Conservation (phyloP, 1,140 invertebrate genomes). For the Microplitis mediator region DNA sequence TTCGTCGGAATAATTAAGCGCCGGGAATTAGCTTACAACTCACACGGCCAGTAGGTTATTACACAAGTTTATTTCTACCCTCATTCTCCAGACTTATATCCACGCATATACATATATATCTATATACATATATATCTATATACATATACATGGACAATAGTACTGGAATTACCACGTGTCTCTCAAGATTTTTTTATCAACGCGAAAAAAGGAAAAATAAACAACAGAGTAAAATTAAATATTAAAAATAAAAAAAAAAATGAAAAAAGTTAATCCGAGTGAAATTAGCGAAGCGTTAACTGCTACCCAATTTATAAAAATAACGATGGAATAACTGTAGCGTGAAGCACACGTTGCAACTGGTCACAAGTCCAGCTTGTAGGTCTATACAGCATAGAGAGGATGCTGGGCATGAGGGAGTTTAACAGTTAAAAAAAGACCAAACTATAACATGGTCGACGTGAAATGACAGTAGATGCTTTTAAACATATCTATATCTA, state of each 20-base stretch:
- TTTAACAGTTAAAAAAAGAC: not conserved
- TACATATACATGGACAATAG: not conserved
- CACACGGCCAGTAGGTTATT: not conserved
- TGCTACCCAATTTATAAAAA: conserved; percentile 62
- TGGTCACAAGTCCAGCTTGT: conserved; percentile 41
- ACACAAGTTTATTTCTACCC: not conserved
- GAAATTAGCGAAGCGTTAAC: conserved; percentile 57
- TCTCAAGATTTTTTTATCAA: not conserved
- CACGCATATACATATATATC: not conserved
- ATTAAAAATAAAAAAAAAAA: not conserved
- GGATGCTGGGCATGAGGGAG: not conserved
- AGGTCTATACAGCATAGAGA: not conserved
- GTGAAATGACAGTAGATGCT: conserved; percentile 31
- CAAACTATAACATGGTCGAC: not conserved
- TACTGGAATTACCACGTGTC: too few relatives aligned
- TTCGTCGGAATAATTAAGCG: not conserved
- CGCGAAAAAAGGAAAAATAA: not conserved
- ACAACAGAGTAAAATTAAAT: not conserved
- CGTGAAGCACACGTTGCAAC: conserved; percentile 54
- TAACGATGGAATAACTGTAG: conserved; percentile 64
- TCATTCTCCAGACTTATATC: not conserved
- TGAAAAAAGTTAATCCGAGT: conserved; percentile 34
- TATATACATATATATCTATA: not conserved
- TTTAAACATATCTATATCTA: conserved; percentile 47
- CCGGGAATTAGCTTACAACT: not conserved